Evolutionary conservation across 2,888 invertebrate species (phyloP), one percentile per base, ranked within the genome.

Genomic region (Xylophagus ater): DNA sequence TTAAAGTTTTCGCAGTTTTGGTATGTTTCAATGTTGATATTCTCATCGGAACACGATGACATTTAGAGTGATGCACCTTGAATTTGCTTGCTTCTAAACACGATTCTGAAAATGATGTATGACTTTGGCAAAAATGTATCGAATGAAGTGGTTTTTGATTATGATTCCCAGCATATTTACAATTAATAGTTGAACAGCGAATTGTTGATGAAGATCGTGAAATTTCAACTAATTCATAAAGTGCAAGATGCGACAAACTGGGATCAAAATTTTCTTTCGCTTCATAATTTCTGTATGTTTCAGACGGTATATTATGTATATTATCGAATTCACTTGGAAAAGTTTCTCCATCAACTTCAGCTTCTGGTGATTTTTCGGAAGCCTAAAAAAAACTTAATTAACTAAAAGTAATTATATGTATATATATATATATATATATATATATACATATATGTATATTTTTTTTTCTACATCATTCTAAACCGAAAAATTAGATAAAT

Each of bases 1-100:
- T 86, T 34, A 89, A 60, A 0, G 88, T 88, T 56, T 87, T 86
- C 3, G 87, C 87, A 0, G 89, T 88, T 66, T 89, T 89, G 4
- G 83, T 85, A 57, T 89, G 69, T 36, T 83, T 71, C 41, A 80
- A 63, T 6, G 78, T 79, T 1, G 78, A 78, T 2, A 81, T 78
- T 47, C 80, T 62, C 12, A 44, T 47, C 21, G 47, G 44, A 4
- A 47, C 33, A n/a, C 44, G 37, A 21, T 37, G 38, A 19, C 33
- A 39, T 33, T 39, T 39, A 4, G 23, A 23, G 6, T 40, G 40
- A 21, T 34, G 34, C 7, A 40, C 30, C 34, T 40, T 40, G n/a
- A 40, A 14, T 13, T 40, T 40, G 12, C 40, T 34, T 15, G 41
- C 18, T 30, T 41, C 43, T 39, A 59, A 31, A 21, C 57, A 54